Evolutionary conservation across 2,113 vertebrate species (phyloP).

Genomic region (Oncorhynchus masou): DNA sequence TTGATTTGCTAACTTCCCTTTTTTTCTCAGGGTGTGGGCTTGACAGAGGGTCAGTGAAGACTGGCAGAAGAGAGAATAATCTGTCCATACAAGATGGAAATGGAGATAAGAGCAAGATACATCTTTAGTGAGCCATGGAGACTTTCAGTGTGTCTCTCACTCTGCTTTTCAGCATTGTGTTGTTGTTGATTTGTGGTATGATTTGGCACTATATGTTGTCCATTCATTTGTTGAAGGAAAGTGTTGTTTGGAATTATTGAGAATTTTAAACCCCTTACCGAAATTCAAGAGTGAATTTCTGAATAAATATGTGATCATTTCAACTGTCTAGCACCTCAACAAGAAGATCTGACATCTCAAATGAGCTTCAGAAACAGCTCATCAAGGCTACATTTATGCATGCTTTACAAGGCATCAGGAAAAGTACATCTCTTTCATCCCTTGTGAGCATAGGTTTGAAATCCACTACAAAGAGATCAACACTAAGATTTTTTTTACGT

Average conservation of each 20-base stretch:
- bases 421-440: constrained; percentile 16
- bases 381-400: constrained; percentile 8
- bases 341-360: neutral
- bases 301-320: constrained; percentile 2
- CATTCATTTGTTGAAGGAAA: too few species aligned
- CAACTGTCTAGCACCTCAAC: neutral
- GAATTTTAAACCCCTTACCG: neutral
- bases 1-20: constrained; percentile 77
- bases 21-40: constrained; percentile 62
- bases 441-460: constrained; percentile 5
- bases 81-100: constrained; percentile 10
- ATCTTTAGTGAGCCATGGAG: neutral
- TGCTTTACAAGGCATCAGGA: neutral
- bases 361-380: constrained; percentile 1
- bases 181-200: neutral
- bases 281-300: neutral
- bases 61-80: constrained; percentile 43
- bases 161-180: neutral
- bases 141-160: neutral
- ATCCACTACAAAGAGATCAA: constrained; percentile 10
- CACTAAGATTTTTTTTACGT: too few species aligned
- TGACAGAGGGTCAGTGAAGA: constrained; percentile 61
- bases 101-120: neutral
- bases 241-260: neutral
- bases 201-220: too few species aligned